Evolutionary conservation across 2,888 invertebrate species (phyloP).

Genomic region (Tuta absoluta): DNA sequence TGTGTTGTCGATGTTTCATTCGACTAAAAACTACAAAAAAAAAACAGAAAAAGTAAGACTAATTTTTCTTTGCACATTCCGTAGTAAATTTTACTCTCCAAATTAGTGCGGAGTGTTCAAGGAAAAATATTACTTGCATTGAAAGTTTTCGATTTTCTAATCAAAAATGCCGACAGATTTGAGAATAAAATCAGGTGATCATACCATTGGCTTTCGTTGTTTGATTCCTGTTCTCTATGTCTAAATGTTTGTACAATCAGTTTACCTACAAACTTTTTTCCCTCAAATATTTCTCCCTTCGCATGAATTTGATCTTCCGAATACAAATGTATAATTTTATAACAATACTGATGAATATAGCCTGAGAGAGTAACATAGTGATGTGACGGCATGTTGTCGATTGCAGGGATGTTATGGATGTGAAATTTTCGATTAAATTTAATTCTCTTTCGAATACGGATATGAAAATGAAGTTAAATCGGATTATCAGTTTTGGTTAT

Average conservation of each 20-base stretch:
- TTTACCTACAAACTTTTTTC: conserved; percentile 7
- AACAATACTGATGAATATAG: conserved; percentile 54
- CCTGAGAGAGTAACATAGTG: conserved; percentile 51
- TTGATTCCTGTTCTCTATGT: conserved; percentile 42
- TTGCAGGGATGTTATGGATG: too few species aligned
- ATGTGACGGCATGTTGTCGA: conserved; percentile 67
- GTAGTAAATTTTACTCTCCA: background rate
- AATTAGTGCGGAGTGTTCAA: background rate
- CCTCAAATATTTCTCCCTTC: background rate
- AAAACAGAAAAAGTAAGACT: background rate
- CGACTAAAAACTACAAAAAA: conserved; percentile 33
- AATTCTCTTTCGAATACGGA: too few species aligned
- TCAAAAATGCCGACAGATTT: background rate
- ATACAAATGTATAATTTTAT: conserved; percentile 47
- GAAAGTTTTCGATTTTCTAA: background rate
- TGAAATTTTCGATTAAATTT: too few species aligned
- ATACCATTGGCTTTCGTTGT: conserved; percentile 77
- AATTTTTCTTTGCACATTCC: background rate
- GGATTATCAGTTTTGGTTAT: too few species aligned
- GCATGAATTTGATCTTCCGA: conserved; percentile 9
- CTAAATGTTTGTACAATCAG: conserved; percentile 30
- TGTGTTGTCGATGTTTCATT: conserved; percentile 71
- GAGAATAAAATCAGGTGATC: conserved; percentile 31
- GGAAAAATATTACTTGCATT: background rate
- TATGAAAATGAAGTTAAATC: too few species aligned